Evolutionary conservation across 1,140 invertebrate genomes (phyloP).

Genomic region (Scaptodrosophila lebanonensis): DNA sequence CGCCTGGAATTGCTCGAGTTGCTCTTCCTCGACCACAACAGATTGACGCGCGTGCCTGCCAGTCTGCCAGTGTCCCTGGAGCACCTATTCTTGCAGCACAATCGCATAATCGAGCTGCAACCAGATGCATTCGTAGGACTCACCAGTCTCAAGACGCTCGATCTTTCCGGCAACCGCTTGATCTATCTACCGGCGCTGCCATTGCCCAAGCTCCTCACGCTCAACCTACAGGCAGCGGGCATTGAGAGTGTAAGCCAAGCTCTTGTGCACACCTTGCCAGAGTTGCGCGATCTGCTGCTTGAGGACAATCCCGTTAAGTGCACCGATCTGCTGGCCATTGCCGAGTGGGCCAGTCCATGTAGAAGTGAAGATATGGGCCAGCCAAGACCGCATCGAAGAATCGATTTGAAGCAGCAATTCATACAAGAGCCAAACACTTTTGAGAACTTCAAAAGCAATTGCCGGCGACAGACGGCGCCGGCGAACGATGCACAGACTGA

Average conservation of each 20-base stretch:
- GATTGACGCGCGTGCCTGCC: constrained; percentile 82
- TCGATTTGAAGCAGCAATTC: constrained; percentile 56
- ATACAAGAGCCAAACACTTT: constrained; percentile 56
- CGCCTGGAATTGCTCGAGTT: constrained; percentile 87
- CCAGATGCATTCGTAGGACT: constrained; percentile 84
- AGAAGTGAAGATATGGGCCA: constrained; percentile 44
- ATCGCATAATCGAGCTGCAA: constrained; percentile 81
- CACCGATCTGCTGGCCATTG: constrained; percentile 67
- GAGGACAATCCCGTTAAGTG: constrained; percentile 75
- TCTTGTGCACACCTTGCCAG: constrained; percentile 66
- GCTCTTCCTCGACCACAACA: constrained; percentile 88
- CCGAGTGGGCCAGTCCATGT: constrained; percentile 75
- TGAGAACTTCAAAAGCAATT: constrained; percentile 46
- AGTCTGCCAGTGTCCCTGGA: constrained; percentile 82
- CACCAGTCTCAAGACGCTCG: constrained; percentile 83
- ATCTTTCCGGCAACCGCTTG: constrained; percentile 67
- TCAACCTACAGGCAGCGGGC: constrained; percentile 64
- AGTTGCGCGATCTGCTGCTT: constrained; percentile 65
- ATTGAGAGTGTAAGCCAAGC: constrained; percentile 65
- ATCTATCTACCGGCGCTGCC: constrained; percentile 62
- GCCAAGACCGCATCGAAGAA: constrained; percentile 10
- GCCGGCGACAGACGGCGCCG: neutral
- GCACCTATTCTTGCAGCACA: constrained; percentile 82
- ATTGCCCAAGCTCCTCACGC: constrained; percentile 56
- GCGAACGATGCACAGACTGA: neutral